Evolutionary conservation across 2,888 invertebrate species (phyloP).

Genomic region (Dexiosoma caninum): DNA sequence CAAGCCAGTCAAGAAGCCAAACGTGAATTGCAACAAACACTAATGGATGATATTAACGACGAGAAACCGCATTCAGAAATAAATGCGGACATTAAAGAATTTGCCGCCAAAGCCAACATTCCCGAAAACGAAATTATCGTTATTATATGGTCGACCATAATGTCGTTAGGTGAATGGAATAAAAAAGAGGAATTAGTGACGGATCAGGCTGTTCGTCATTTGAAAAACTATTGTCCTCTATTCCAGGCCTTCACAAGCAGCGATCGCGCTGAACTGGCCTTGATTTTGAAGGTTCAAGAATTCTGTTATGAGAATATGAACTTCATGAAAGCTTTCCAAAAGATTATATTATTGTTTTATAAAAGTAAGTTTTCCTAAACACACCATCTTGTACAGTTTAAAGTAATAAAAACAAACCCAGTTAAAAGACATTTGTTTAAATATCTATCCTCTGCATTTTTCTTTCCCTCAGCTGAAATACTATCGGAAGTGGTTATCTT

Average conservation of each 20-base stretch:
- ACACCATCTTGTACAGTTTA: too few relatives aligned
- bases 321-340: conserved; percentile 98
- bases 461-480: conserved; percentile 84
- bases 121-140: conserved; percentile 94
- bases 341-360: conserved; percentile 96
- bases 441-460: background rate
- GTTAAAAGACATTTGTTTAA: background rate
- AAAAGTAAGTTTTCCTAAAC: conserved; percentile 84
- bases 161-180: conserved; percentile 98
- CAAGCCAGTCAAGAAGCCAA: conserved; percentile 91
- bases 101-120: conserved; percentile 88
- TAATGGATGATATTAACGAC: conserved; percentile 92
- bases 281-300: conserved; percentile 95
- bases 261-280: conserved; percentile 90
- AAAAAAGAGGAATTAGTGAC: conserved; percentile 98
- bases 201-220: conserved; percentile 95
- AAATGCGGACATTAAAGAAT: conserved; percentile 90
- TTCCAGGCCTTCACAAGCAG: conserved; percentile 92
- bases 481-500: conserved; percentile 96
- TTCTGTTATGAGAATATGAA: conserved; percentile 99
- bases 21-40: conserved; percentile 86
- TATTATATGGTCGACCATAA: conserved; percentile 95
- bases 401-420: too few relatives aligned
- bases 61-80: conserved; percentile 92
- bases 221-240: conserved; percentile 90